phyloP scores from a whole-genome alignment of 2,888 invertebrate species.

The Mongoloraphidia duomilia region DNA sequence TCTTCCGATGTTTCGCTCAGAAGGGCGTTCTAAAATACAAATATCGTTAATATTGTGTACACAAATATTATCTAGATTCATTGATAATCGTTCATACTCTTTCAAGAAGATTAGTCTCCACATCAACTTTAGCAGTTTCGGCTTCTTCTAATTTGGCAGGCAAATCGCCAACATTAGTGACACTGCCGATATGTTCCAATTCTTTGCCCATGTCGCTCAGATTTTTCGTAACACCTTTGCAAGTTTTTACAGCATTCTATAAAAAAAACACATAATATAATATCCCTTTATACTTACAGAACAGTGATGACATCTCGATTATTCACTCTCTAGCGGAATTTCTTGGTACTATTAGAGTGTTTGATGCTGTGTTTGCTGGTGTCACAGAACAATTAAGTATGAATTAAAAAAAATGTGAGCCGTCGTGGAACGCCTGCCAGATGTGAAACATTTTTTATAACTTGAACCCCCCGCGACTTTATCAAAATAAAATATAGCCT shows the following conservation, averaged over 20 bases:
- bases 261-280: slow-evolving; percentile 20
- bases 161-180: slow-evolving; percentile 72
- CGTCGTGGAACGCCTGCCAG: too few species aligned
- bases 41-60: not conserved
- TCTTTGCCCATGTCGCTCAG: slow-evolving; percentile 86
- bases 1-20: slow-evolving; percentile 86
- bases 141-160: slow-evolving; percentile 74
- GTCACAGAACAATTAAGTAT: too few species aligned
- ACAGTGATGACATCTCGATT: not conserved
- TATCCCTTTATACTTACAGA: not conserved
- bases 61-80: not conserved
- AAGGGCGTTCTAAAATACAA: slow-evolving; percentile 55
- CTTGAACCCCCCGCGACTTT: too few species aligned
- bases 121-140: slow-evolving; percentile 72
- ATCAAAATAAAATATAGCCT: too few species aligned
- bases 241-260: slow-evolving; percentile 74
- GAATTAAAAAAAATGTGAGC: too few species aligned
- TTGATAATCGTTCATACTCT: slow-evolving; percentile 40
- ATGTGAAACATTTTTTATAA: too few species aligned
- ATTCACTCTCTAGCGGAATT: too few species aligned
- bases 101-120: slow-evolving; percentile 71
- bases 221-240: slow-evolving; percentile 75
- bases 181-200: slow-evolving; percentile 67
- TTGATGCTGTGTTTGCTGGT: too few species aligned
- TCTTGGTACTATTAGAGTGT: too few species aligned